Conservation (phyloP, 2,113 vertebrate species). For the Thalassarche chlororhynchos region DNA sequence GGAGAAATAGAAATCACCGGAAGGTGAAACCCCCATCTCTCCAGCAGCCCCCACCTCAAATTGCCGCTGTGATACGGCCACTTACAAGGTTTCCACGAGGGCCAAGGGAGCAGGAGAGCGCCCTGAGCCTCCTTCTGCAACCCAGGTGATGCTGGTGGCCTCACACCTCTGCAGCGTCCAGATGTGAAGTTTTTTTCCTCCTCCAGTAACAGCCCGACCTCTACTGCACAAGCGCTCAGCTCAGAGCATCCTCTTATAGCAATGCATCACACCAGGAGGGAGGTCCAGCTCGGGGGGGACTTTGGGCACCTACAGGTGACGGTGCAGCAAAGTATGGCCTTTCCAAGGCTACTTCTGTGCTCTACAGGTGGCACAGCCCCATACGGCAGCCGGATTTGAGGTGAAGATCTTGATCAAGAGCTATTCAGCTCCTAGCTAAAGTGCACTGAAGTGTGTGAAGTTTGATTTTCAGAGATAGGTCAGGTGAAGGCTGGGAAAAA, state of each 20-base stretch:
- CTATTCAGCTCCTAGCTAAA: background rate
- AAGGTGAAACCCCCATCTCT: background rate
- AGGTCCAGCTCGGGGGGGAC: background rate
- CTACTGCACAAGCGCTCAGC: background rate
- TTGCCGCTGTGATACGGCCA: background rate
- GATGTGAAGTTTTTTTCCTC: background rate
- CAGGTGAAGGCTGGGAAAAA: background rate
- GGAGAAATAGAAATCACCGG: background rate
- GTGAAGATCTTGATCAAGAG: background rate
- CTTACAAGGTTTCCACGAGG: background rate
- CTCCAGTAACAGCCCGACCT: background rate
- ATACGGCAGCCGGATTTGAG: background rate
- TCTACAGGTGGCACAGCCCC: background rate
- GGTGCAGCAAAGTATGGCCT: background rate
- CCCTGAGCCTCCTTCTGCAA: background rate
- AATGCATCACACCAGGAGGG: background rate
- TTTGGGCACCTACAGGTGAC: background rate
- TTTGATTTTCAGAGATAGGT: background rate
- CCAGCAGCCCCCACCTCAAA: background rate
- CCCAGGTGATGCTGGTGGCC: background rate
- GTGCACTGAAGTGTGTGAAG: background rate
- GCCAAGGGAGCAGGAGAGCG: background rate
- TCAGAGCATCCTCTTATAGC: background rate
- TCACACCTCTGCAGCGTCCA: background rate
- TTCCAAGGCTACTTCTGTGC: background rate